Percentiles rank a stretch among this genome's conserved stretches.
phyloP scores from a whole-genome alignment of 2,888 invertebrate species.

The Elegia similella region DNA sequence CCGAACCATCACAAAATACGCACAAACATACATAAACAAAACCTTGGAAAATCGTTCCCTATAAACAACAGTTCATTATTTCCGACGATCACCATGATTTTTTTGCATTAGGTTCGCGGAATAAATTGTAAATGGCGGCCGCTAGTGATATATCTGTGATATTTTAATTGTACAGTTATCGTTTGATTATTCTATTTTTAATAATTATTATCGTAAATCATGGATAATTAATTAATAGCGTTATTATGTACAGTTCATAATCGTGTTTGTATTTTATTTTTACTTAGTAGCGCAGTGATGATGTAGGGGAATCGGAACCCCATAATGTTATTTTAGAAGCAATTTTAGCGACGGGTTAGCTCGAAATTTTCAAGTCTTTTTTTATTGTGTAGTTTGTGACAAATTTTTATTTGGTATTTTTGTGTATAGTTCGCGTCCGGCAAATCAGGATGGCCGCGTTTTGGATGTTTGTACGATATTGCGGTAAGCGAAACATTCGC shows the following conservation, averaged over 20 bases:
- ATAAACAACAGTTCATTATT: constrained; percentile 20
- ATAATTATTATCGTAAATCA: constrained; percentile 58
- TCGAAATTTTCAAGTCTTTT: constrained; percentile 67
- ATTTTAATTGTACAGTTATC: constrained; percentile 63
- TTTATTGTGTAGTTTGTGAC: constrained; percentile 55
- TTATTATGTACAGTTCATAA: constrained; percentile 59
- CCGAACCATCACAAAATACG: constrained; percentile 22
- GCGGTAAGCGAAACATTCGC: constrained; percentile 39
- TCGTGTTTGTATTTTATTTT: constrained; percentile 53
- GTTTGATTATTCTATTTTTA: constrained; percentile 61
- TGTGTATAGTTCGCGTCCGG: constrained; percentile 64
- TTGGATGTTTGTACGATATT: constrained; percentile 56
- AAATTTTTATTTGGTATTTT: constrained; percentile 69
- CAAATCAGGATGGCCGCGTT: constrained; percentile 64
- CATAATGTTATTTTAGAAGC: constrained; percentile 38
- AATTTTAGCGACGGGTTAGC: constrained; percentile 57
- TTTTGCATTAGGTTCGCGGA: constrained; percentile 29
- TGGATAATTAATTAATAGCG: constrained; percentile 35
- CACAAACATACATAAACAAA: constrained; percentile 23
- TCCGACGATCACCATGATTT: constrained; percentile 22
- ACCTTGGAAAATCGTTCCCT: constrained; percentile 31
- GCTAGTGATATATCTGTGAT: constrained; percentile 54
- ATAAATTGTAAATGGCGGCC: constrained; percentile 24
- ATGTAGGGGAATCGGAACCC: constrained; percentile 10
- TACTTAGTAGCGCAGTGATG: constrained; percentile 29